phyloP scores from a whole-genome alignment of 2,888 invertebrate genomes.

The Morpho helenor region DNA sequence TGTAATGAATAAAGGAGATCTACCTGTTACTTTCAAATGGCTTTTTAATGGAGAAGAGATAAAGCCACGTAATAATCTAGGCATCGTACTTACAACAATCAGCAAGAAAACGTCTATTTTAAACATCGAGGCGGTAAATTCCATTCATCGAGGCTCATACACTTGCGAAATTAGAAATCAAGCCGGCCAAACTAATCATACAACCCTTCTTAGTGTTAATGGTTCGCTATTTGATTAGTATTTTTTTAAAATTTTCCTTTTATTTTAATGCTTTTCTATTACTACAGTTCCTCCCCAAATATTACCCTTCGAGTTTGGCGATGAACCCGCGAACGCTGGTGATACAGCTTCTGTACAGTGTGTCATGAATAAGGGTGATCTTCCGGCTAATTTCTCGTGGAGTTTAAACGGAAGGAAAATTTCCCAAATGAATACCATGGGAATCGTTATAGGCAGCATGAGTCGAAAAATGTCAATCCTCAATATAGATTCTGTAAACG shows the following conservation, averaged over 20 bases:
- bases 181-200: constrained; percentile 80
- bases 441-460: constrained; percentile 81
- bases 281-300: constrained; percentile 83
- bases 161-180: constrained; percentile 82
- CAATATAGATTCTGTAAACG: constrained; percentile 84
- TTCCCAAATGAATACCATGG: constrained; percentile 72
- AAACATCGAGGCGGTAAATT: constrained; percentile 81
- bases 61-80: constrained; percentile 71
- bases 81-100: constrained; percentile 79
- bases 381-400: constrained; percentile 88
- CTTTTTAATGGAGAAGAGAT: constrained; percentile 77
- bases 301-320: constrained; percentile 82
- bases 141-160: constrained; percentile 81
- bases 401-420: constrained; percentile 77
- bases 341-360: constrained; percentile 86
- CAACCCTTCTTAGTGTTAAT: constrained; percentile 80
- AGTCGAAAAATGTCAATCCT: constrained; percentile 82
- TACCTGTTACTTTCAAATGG: constrained; percentile 89
- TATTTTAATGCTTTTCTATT: constrained; percentile 44
- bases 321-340: constrained; percentile 85
- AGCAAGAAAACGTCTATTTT: constrained; percentile 82
- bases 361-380: constrained; percentile 87
- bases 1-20: constrained; percentile 88
- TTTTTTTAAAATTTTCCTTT: constrained; percentile 20
- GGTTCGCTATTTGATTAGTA: constrained; percentile 58